Evolutionary conservation across 2,888 invertebrate genomes (phyloP).

Genomic region (Coecobrya sp.): DNA sequence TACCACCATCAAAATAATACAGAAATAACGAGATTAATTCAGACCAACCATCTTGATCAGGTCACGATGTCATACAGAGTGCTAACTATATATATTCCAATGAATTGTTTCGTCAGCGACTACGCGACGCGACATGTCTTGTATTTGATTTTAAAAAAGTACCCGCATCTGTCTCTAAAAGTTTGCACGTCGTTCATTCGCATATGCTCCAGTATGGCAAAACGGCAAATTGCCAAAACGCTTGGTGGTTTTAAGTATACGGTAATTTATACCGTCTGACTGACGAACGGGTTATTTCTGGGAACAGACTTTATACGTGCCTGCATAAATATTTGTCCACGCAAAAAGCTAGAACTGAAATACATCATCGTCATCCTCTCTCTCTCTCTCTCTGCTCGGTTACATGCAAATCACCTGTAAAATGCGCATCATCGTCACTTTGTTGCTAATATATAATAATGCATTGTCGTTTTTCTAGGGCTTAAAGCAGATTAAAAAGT

Average conservation of each 20-base stretch:
- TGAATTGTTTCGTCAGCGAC: no score
- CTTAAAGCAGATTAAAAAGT: constrained; percentile 12
- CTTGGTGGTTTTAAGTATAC: background rate
- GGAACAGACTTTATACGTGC: background rate
- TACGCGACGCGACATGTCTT: no score
- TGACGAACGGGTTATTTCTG: background rate
- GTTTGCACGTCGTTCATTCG: no score
- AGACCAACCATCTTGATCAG: no score
- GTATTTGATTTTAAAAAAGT: no score
- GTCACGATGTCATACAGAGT: no score
- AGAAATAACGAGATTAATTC: no score
- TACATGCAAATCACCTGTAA: constrained; percentile 17
- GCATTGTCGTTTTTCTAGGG: background rate
- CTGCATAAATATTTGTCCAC: background rate
- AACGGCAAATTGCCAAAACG: background rate
- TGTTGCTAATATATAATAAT: background rate
- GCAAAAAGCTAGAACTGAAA: background rate
- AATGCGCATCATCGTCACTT: background rate
- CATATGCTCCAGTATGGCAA: no score
- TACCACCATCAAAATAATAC: no score
- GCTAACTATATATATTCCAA: no score
- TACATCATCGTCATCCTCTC: background rate
- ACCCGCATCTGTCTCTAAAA: no score
- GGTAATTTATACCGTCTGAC: background rate
- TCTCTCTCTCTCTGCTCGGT: background rate